Conservation (phyloP, 2,797 vertebrate species). For the Halcyon chelicuti region DNA sequence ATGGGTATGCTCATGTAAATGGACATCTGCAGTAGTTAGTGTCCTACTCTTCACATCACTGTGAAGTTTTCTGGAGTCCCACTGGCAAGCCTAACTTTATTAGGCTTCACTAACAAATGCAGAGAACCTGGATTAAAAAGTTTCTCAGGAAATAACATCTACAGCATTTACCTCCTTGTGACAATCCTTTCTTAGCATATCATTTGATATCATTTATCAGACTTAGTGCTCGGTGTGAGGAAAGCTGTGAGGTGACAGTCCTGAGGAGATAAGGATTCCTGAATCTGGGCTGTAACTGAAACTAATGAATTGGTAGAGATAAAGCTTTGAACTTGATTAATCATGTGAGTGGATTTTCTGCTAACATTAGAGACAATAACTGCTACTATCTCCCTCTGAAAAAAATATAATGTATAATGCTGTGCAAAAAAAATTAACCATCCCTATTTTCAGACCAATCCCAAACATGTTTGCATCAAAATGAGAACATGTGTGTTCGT, state of each 20-base stretch:
- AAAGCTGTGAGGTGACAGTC: background rate
- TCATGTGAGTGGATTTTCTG: background rate
- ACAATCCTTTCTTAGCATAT: background rate
- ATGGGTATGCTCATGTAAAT: background rate
- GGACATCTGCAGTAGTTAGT: background rate
- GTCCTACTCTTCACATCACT: background rate
- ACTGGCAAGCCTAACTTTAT: background rate
- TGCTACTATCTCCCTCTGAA: background rate
- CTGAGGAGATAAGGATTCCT: background rate
- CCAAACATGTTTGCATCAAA: background rate
- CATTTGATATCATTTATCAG: background rate
- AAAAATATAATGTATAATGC: background rate
- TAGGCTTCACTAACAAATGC: background rate
- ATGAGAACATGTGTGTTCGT: background rate
- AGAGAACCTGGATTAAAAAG: background rate
- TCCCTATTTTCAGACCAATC: background rate
- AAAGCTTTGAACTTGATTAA: constrained; percentile 7
- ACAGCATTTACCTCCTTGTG: background rate
- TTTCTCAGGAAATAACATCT: background rate
- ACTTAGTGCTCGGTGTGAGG: background rate
- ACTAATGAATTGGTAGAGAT: background rate
- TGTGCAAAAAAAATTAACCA: background rate
- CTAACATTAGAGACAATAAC: background rate
- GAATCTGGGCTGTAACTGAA: background rate
- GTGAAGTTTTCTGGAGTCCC: background rate